Percentiles rank a stretch among this genome's conserved stretches.
Evolutionary conservation across 2,888 invertebrate genomes (phyloP).

Genomic region (Terebella lapidaria): DNA sequence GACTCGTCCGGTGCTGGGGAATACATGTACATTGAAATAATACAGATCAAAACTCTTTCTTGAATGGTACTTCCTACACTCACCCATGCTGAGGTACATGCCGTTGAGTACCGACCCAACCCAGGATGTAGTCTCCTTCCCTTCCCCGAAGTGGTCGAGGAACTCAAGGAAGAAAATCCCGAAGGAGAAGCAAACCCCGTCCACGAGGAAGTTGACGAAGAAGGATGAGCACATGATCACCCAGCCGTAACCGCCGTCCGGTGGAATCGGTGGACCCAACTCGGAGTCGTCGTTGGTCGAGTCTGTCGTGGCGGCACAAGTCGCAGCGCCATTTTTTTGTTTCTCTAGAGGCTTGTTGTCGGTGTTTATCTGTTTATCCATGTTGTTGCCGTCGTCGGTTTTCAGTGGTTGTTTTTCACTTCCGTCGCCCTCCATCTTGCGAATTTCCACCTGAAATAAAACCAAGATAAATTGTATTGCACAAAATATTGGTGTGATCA

Average conservation of each 20-base stretch:
- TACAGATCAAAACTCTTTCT: no score
- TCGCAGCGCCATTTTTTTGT: no score
- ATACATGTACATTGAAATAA: no score
- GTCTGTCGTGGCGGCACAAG: background rate
- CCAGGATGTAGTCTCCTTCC: slow-evolving; percentile 70
- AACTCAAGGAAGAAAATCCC: slow-evolving; percentile 69
- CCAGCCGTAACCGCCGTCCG: slow-evolving; percentile 50
- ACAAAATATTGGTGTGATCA: no score
- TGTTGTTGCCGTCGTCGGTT: background rate
- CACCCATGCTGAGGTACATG: slow-evolving; percentile 82
- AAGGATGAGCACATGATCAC: slow-evolving; percentile 41
- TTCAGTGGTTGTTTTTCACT: no score
- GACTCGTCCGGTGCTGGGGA: no score
- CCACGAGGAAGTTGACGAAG: slow-evolving; percentile 51
- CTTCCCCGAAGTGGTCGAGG: slow-evolving; percentile 61
- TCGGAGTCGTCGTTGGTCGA: background rate
- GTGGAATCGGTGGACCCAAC: slow-evolving; percentile 14
- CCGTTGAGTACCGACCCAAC: slow-evolving; percentile 86
- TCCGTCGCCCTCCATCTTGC: no score
- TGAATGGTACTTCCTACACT: no score
- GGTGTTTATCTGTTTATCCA: background rate
- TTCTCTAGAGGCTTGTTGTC: background rate
- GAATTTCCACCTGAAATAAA: no score
- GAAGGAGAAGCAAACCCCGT: slow-evolving; percentile 88
- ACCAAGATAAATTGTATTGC: no score